These are phyloP conservation scores for Takifugu ocellatus DNA, from an alignment of 2,797 vertebrate species.

Conservation along the genomic window DNA sequence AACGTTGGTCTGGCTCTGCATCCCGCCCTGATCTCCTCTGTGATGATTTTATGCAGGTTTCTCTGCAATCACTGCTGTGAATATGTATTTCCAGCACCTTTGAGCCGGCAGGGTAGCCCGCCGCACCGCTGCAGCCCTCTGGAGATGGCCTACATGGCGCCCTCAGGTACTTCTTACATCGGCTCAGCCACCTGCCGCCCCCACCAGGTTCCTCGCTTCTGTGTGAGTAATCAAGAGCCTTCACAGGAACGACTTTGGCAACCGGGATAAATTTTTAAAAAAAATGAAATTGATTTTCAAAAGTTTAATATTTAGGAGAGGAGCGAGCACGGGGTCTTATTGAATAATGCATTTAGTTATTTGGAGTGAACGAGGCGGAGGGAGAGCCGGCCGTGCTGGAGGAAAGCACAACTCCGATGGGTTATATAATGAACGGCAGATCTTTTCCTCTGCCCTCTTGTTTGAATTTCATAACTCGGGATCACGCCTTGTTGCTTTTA, in stretches of 20 bases:
- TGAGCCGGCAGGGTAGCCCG: conserved; percentile 6
- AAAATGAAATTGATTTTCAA: conserved; percentile 63
- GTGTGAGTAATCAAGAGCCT: conserved; percentile 60
- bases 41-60: conserved; percentile 13
- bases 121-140: conserved; percentile 11
- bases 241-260: conserved; percentile 49
- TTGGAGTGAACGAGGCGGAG: conserved; percentile 53
- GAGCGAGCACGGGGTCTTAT: conserved; percentile 20
- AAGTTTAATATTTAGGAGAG: conserved; percentile 70
- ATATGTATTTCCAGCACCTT: conserved; percentile 29
- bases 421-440: conserved; percentile 63
- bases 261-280: conserved; percentile 60
- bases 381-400: conserved; percentile 48
- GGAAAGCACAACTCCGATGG: conserved; percentile 48
- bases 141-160: conserved; percentile 42
- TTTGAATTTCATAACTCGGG: conserved; percentile 55
- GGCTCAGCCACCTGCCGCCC: neutral
- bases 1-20: too few relatives aligned
- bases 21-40: neutral
- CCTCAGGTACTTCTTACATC: conserved; percentile 28
- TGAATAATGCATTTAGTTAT: conserved; percentile 72
- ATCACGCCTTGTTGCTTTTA: conserved; percentile 28
- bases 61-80: conserved; percentile 15
- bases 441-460: conserved; percentile 44
- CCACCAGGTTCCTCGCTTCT: conserved; percentile 34